phyloP scores from a whole-genome alignment of 2,888 invertebrate genomes.

The Rhorus exstirpatorius region DNA sequence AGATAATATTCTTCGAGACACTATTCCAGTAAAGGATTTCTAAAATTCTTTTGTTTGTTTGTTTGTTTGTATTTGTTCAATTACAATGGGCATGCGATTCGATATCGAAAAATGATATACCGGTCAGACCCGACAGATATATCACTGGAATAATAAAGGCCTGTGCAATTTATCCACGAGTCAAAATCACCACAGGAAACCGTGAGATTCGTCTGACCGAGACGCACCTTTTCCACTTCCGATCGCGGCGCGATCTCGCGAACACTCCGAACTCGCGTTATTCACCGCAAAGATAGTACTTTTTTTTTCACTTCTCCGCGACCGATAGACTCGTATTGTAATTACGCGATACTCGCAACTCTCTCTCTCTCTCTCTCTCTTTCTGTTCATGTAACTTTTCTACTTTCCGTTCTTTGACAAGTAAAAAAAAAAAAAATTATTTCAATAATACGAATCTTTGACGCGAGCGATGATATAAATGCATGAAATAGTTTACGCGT shows the following conservation, averaged over 20 bases:
- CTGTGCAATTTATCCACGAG: constrained; percentile 17
- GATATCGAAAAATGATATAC: neutral
- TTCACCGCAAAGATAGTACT: constrained; percentile 15
- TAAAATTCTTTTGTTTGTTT: too few species aligned
- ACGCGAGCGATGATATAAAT: constrained; percentile 1
- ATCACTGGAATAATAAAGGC: constrained; percentile 10
- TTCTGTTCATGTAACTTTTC: constrained; percentile 3
- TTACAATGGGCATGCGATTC: too few species aligned
- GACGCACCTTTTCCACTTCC: constrained; percentile 67
- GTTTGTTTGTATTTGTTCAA: too few species aligned
- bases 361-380: too few species aligned
- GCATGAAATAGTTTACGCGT: neutral
- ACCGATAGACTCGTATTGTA: constrained; percentile 7
- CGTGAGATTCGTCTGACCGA: constrained; percentile 62
- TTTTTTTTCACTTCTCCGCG: constrained; percentile 10
- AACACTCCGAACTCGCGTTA: neutral
- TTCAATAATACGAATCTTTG: constrained; percentile 31
- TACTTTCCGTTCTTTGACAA: constrained; percentile 11
- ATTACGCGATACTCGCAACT: neutral
- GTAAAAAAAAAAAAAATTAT: constrained; percentile 7
- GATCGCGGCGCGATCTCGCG: constrained; percentile 43
- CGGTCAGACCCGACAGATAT: constrained; percentile 35
- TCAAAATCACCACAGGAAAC: constrained; percentile 56
- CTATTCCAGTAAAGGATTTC: too few species aligned
- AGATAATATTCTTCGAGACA: too few species aligned